These are phyloP conservation scores for Gallinago paraguaiae DNA, from an alignment of 2,113 vertebrate genomes.

Conservation along the genomic window DNA sequence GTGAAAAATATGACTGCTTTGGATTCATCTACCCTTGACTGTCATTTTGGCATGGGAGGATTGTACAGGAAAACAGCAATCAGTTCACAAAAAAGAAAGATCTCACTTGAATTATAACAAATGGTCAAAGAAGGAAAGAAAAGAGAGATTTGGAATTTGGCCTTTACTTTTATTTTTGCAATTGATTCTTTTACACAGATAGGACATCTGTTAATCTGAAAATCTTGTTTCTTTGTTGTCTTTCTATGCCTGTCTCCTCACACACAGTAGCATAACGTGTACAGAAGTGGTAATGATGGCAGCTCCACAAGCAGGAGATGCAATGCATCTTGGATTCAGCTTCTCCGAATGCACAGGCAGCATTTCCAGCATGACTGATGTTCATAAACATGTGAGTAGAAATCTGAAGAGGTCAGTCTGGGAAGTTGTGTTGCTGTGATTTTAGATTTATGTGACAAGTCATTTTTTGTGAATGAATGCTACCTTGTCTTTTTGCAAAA, in stretches of 20 bases:
- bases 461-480: background rate
- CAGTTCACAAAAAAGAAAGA: background rate
- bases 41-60: background rate
- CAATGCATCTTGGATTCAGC: background rate
- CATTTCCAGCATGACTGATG: fast-evolving
- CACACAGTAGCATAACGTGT: background rate
- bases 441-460: background rate
- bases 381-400: background rate
- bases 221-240: background rate
- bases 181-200: background rate
- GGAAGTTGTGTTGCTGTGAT: background rate
- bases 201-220: background rate
- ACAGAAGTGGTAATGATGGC: background rate
- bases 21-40: background rate
- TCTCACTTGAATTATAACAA: background rate
- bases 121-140: background rate
- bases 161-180: background rate
- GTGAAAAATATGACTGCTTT: background rate
- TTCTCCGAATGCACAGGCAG: background rate
- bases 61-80: background rate
- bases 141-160: background rate
- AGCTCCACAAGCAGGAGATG: background rate
- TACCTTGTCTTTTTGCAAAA: background rate
- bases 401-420: background rate
- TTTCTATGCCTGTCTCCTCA: background rate